Conservation (phyloP, 1,140 invertebrate species). For the Oedothorax gibbosus region DNA sequence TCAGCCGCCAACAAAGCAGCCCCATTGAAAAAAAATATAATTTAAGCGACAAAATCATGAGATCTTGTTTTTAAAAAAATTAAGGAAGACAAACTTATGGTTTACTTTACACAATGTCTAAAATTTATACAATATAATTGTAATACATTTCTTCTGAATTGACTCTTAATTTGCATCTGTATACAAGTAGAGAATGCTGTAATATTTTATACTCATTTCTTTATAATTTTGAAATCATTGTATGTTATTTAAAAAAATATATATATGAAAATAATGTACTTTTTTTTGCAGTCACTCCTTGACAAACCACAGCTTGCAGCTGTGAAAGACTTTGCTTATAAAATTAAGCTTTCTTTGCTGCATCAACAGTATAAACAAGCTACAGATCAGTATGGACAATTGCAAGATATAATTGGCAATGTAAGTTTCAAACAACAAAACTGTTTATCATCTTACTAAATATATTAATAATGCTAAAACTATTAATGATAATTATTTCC, state of each 20-base stretch:
- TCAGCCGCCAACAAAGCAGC: too few species aligned
- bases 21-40: too few species aligned
- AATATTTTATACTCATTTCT: not conserved
- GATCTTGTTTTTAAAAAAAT: too few species aligned
- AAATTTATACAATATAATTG: too few species aligned
- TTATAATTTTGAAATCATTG: not conserved
- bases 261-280: not conserved
- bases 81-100: too few species aligned
- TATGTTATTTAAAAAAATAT: not conserved
- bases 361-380: constrained; percentile 72
- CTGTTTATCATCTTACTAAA: not conserved
- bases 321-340: constrained; percentile 66
- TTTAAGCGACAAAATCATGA: too few species aligned
- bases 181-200: too few species aligned
- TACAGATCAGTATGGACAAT: constrained; percentile 75
- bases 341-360: constrained; percentile 67
- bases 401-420: constrained; percentile 73
- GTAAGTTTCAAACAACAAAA: constrained; percentile 52
- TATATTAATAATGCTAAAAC: not conserved
- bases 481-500: constrained; percentile 22
- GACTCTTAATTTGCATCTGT: too few species aligned
- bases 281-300: constrained; percentile 70
- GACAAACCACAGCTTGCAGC: constrained; percentile 68
- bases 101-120: too few species aligned
- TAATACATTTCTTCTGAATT: too few species aligned